Conservation (phyloP, 2,888 invertebrate species). For the Drosophila macrospina region DNA sequence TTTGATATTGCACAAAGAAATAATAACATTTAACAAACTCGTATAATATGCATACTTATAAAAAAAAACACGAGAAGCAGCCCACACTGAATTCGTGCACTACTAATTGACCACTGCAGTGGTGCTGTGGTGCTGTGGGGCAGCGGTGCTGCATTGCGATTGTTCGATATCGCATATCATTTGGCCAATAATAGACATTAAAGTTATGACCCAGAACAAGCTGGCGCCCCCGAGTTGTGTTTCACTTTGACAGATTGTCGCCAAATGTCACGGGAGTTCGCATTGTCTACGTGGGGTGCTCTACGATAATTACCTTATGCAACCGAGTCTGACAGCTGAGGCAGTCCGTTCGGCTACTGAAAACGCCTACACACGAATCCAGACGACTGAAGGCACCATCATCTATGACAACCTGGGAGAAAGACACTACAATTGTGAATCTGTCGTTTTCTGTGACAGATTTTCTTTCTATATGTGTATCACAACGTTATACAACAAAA, state of each 20-base stretch:
- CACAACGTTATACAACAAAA: too few species aligned
- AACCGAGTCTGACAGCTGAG: slow-evolving; percentile 51
- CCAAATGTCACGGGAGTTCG: slow-evolving; percentile 67
- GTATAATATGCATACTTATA: slow-evolving; percentile 19
- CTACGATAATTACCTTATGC: slow-evolving; percentile 73
- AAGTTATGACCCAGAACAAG: slow-evolving; percentile 63
- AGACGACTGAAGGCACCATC: slow-evolving; percentile 29
- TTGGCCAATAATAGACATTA: slow-evolving; percentile 44
- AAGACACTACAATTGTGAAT: slow-evolving; percentile 3
- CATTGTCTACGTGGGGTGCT: slow-evolving; percentile 45
- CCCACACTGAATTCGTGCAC: slow-evolving; percentile 50
- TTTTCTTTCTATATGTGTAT: too few species aligned
- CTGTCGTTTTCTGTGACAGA: neutral
- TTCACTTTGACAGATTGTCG: slow-evolving; percentile 68
- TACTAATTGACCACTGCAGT: slow-evolving; percentile 46
- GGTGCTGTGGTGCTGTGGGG: neutral
- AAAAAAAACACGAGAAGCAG: slow-evolving; percentile 11
- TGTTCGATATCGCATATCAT: slow-evolving; percentile 56
- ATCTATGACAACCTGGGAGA: slow-evolving; percentile 53
- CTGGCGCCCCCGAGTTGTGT: slow-evolving; percentile 31
- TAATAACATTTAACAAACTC: slow-evolving; percentile 45
- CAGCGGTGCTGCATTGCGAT: neutral
- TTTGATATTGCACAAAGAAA: slow-evolving; percentile 50
- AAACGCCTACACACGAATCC: slow-evolving; percentile 33
- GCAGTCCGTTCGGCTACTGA: slow-evolving; percentile 65